These are phyloP conservation scores for Branchellion lobata DNA, from an alignment of 2,888 invertebrate species.

Conservation along the genomic window DNA sequence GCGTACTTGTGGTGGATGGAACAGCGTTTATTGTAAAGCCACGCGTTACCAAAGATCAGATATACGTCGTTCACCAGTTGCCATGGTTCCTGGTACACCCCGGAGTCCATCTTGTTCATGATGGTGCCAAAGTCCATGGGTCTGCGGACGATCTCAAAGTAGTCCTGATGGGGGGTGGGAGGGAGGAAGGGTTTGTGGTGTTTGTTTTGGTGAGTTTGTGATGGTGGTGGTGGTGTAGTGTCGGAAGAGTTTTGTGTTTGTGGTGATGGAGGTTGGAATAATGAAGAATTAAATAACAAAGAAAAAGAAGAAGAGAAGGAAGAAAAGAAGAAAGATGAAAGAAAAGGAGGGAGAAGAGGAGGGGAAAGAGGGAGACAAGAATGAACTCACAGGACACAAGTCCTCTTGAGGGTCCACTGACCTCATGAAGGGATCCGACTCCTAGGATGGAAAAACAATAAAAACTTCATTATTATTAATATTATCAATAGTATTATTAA, in stretches of 20 bases:
- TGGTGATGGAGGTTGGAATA: background rate
- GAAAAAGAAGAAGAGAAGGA: background rate
- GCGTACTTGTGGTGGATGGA: constrained; percentile 41
- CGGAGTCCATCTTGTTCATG: constrained; percentile 3
- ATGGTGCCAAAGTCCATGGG: constrained; percentile 43
- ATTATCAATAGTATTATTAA: background rate
- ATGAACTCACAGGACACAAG: constrained; percentile 24
- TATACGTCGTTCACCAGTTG: constrained; percentile 34
- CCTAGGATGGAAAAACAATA: no score
- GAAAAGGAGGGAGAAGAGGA: background rate
- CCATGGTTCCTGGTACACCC: constrained; percentile 34
- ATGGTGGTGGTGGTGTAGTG: background rate
- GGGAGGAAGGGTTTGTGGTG: background rate
- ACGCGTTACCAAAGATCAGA: constrained; percentile 38
- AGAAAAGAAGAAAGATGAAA: background rate
- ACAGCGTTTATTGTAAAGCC: constrained; percentile 37
- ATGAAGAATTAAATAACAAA: background rate
- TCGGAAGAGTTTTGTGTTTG: background rate
- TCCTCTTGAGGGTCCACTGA: constrained; percentile 34
- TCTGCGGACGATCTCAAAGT: constrained; percentile 28
- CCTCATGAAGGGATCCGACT: constrained; percentile 41
- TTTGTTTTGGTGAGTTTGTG: background rate
- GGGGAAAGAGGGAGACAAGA: no score
- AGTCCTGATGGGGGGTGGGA: constrained; percentile 24
- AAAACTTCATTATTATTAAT: background rate